Evolutionary conservation across 2,797 vertebrate species (phyloP).

Genomic region (Geotrypetes seraphini): DNA sequence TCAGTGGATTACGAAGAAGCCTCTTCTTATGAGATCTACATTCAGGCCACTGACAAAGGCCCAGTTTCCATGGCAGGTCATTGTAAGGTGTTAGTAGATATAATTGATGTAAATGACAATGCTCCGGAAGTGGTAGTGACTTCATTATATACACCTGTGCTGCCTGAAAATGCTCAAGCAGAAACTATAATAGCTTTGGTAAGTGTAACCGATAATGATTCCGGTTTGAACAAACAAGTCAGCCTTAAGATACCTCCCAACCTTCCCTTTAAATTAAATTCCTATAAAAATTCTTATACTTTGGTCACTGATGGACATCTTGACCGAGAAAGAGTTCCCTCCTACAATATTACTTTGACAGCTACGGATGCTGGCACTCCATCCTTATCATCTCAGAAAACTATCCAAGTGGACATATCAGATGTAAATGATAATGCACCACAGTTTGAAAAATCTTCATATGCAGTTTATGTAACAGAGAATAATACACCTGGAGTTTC

Average conservation of each 20-base stretch:
- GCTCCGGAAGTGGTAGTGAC: constrained; percentile 81
- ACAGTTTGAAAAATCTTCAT: constrained; percentile 73
- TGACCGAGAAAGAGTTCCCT: constrained; percentile 74
- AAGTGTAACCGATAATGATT: constrained; percentile 85
- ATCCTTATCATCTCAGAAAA: constrained; percentile 78
- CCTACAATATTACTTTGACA: constrained; percentile 82
- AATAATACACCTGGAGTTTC: constrained; percentile 75
- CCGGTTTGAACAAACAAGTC: constrained; percentile 78
- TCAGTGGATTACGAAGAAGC: constrained; percentile 87
- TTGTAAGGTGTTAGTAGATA: constrained; percentile 89
- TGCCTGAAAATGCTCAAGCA: constrained; percentile 75
- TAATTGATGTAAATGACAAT: constrained; percentile 89
- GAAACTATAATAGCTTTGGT: constrained; percentile 88
- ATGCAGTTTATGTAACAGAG: constrained; percentile 82
- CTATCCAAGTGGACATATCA: constrained; percentile 75
- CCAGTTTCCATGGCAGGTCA: constrained; percentile 78
- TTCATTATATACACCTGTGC: constrained; percentile 79
- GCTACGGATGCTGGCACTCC: constrained; percentile 76
- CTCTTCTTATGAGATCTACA: constrained; percentile 85
- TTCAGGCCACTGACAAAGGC: constrained; percentile 85
- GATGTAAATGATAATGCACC: constrained; percentile 92
- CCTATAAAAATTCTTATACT: constrained; percentile 86
- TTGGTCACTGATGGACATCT: constrained; percentile 78
- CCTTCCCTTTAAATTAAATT: constrained; percentile 83
- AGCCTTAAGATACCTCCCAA: constrained; percentile 69